Evolutionary conservation across 2,113 vertebrate genomes (phyloP).

Genomic region (Neodontobutis hainanensis): DNA sequence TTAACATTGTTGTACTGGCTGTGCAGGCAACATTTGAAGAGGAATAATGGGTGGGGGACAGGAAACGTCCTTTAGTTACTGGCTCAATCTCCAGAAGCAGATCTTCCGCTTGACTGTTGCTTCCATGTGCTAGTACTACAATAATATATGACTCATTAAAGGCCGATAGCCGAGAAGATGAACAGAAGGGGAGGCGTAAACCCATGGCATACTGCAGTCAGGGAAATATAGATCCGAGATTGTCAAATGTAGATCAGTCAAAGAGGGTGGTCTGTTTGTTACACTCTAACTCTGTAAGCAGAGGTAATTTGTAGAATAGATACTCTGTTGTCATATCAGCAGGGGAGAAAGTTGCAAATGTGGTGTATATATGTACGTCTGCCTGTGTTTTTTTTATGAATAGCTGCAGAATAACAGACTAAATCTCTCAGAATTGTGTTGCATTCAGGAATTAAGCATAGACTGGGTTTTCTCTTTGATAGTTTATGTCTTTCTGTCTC

Average conservation of each 20-base stretch:
- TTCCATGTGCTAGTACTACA: slow-evolving; percentile 73
- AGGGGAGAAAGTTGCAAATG: neutral
- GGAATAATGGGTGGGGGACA: slow-evolving; percentile 56
- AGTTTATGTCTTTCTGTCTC: slow-evolving; percentile 25
- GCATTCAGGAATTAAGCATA: slow-evolving; percentile 42
- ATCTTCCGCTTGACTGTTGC: slow-evolving; percentile 79
- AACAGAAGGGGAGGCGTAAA: slow-evolving; percentile 52
- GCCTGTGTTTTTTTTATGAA: slow-evolving; percentile 30
- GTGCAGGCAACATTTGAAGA: slow-evolving; percentile 43
- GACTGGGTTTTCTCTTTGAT: slow-evolving; percentile 14
- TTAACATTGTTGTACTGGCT: slow-evolving; percentile 39
- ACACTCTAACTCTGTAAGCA: slow-evolving; percentile 10
- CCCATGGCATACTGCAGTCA: neutral
- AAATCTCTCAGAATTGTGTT: slow-evolving; percentile 34
- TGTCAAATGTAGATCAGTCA: slow-evolving; percentile 2
- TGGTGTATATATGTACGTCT: neutral
- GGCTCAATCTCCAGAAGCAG: slow-evolving; percentile 84
- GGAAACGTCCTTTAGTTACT: slow-evolving; percentile 67
- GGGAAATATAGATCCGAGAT: slow-evolving; percentile 24
- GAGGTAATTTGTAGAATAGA: slow-evolving; percentile 18
- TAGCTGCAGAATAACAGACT: slow-evolving; percentile 46
- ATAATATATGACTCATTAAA: slow-evolving; percentile 75
- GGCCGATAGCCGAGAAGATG: slow-evolving; percentile 63
- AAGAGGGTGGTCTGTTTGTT: slow-evolving; percentile 39
- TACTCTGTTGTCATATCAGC: slow-evolving; percentile 41